These are phyloP conservation scores for Tyria jacobaeae DNA, from an alignment of 2,888 invertebrate genomes.

Conservation along the genomic window DNA sequence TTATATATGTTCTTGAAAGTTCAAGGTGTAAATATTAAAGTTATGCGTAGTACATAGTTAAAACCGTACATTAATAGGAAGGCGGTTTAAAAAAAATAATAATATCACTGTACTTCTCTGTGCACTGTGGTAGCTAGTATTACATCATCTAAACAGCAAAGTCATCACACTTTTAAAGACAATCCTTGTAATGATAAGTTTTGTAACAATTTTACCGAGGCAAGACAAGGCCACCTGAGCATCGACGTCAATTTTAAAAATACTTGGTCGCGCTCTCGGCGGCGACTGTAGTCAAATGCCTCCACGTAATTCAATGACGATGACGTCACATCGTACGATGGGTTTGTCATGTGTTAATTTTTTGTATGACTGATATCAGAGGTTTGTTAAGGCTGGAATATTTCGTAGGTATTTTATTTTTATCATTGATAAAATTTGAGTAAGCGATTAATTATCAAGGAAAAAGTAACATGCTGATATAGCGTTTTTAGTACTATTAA, in stretches of 20 bases:
- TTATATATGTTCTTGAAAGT: too few species aligned
- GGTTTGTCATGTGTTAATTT: slow-evolving; percentile 56
- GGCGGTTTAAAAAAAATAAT: too few species aligned
- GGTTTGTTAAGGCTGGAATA: slow-evolving; percentile 50
- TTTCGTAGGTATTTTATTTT: slow-evolving; percentile 40
- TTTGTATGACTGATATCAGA: slow-evolving; percentile 49
- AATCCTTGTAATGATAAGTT: slow-evolving; percentile 38
- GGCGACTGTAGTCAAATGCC: slow-evolving; percentile 19
- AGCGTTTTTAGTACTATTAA: slow-evolving; percentile 26
- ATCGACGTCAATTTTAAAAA: slow-evolving; percentile 52
- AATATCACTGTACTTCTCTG: too few species aligned
- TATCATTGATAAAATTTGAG: slow-evolving; percentile 34
- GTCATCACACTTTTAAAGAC: slow-evolving; percentile 18
- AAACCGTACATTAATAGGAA: too few species aligned
- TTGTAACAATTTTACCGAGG: slow-evolving; percentile 33
- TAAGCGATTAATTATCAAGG: slow-evolving; percentile 41
- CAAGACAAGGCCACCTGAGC: slow-evolving; percentile 49
- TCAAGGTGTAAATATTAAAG: too few species aligned
- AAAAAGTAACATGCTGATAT: slow-evolving; percentile 32
- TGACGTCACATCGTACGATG: slow-evolving; percentile 70
- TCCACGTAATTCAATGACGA: slow-evolving; percentile 73
- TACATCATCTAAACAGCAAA: slow-evolving; percentile 28
- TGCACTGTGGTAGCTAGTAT: slow-evolving; percentile 23
- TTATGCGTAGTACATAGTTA: too few species aligned
- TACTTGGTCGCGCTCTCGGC: slow-evolving; percentile 25